phyloP scores from a whole-genome alignment of 2,113 vertebrate species.

The Misgurnus mizolepis region DNA sequence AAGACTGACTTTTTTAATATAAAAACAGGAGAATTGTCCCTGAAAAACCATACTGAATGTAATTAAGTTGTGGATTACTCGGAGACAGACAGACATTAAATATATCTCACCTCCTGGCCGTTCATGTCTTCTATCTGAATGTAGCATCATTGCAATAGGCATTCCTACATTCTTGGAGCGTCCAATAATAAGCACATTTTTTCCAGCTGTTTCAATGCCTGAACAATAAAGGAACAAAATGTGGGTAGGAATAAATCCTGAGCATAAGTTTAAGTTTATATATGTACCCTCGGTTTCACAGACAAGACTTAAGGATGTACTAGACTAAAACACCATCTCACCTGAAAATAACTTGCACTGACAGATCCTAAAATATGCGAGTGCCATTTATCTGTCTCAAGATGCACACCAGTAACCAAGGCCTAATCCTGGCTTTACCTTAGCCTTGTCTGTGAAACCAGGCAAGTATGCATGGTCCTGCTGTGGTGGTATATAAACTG shows the following conservation, averaged over 20 bases:
- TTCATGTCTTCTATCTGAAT: slow-evolving; percentile 85
- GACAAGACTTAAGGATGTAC: too few species aligned
- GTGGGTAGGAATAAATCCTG: background rate
- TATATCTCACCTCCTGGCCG: slow-evolving; percentile 84
- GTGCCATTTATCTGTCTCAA: too few species aligned
- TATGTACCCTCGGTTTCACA: background rate
- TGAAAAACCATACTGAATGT: too few species aligned
- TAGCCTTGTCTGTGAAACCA: too few species aligned
- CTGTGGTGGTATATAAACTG: background rate
- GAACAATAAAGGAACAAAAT: slow-evolving; percentile 48
- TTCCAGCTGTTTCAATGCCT: slow-evolving; percentile 90
- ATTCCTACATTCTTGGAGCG: slow-evolving; percentile 94
- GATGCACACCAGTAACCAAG: too few species aligned
- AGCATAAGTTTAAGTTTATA: background rate
- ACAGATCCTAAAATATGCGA: too few species aligned
- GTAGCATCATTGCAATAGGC: slow-evolving; percentile 91
- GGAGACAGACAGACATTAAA: background rate
- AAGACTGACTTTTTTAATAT: too few species aligned
- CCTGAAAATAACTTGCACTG: too few species aligned
- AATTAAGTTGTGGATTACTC: background rate
- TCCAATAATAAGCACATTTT: slow-evolving; percentile 89
- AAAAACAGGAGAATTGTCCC: too few species aligned
- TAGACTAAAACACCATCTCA: too few species aligned
- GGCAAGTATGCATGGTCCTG: background rate
- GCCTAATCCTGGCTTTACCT: too few species aligned